Percentiles rank a stretch among this genome's conserved stretches.
These are phyloP conservation scores for Mareca strepera DNA, from an alignment of 2,797 vertebrate genomes.

Conservation along the genomic window DNA sequence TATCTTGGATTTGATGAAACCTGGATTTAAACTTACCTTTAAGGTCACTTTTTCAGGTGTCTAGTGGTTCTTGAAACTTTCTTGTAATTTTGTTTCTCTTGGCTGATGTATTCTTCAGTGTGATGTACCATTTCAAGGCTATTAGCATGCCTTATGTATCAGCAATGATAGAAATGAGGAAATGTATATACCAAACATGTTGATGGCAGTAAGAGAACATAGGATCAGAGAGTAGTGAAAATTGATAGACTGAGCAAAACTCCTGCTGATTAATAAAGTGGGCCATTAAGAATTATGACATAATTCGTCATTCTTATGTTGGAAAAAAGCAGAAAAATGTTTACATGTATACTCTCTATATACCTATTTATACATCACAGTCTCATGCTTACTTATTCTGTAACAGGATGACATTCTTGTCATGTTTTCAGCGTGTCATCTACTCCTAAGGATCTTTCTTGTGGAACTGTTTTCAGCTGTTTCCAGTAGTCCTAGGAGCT, in stretches of 20 bases:
- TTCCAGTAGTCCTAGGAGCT: neutral
- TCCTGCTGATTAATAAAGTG: conserved; percentile 32
- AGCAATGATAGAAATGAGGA: neutral
- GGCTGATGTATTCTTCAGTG: neutral
- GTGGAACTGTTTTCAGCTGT: neutral
- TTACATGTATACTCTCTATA: neutral
- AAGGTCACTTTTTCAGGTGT: neutral
- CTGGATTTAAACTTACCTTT: neutral
- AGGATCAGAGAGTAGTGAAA: neutral
- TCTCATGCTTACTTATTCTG: neutral
- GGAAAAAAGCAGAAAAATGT: neutral
- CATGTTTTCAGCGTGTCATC: neutral
- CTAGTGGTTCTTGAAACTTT: neutral
- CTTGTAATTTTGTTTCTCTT: neutral
- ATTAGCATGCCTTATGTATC: neutral
- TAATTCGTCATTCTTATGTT: neutral
- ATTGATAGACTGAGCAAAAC: conserved; percentile 2
- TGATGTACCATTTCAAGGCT: neutral
- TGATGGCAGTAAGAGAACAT: conserved; percentile 2
- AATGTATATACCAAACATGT: conserved; percentile 14
- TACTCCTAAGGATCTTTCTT: neutral
- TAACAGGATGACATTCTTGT: neutral
- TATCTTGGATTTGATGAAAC: neutral
- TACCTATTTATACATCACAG: neutral
- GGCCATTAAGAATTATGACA: neutral